Conservation (phyloP, 2,113 vertebrate species). For the Oncorhynchus clarkii region DNA sequence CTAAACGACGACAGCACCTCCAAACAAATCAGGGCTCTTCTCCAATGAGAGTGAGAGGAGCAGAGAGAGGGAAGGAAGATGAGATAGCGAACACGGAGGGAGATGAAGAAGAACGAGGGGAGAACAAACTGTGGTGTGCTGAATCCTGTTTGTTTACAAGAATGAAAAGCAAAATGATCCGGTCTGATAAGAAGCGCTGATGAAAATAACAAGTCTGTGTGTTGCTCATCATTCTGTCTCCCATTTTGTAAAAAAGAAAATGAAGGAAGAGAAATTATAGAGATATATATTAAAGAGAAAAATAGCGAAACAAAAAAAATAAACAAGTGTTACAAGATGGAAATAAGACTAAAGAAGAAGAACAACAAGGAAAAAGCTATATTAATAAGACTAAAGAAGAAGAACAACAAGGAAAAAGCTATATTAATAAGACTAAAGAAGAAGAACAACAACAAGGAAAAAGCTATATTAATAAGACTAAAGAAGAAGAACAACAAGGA, state of each 20-base stretch:
- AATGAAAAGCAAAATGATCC: constrained; percentile 59
- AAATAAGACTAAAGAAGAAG: constrained; percentile 15
- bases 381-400: constrained; percentile 31
- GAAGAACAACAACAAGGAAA: no score
- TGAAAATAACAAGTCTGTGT: constrained; percentile 67
- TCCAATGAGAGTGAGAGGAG: constrained; percentile 78
- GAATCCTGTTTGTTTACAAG: constrained; percentile 70
- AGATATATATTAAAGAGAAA: constrained; percentile 68
- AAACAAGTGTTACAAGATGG: constrained; percentile 7
- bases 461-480: no score
- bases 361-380: constrained; percentile 47
- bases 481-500: no score
- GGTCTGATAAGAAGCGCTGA: constrained; percentile 53
- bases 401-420: constrained; percentile 37
- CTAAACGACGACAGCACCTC: constrained; percentile 92
- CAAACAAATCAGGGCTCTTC: constrained; percentile 91
- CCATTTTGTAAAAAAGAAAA: constrained; percentile 77
- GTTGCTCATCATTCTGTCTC: constrained; percentile 79
- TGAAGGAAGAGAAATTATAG: constrained; percentile 72
- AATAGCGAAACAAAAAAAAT: constrained; percentile 51
- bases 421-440: constrained; percentile 42
- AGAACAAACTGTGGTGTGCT: constrained; percentile 45
- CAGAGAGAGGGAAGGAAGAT: background rate
- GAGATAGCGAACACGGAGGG: constrained; percentile 32
- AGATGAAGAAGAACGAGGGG: constrained; percentile 30